Evolutionary conservation across 2,888 invertebrate species (phyloP), one percentile per base, ranked within the genome.

Genomic region (Lasioglossum vierecki): DNA sequence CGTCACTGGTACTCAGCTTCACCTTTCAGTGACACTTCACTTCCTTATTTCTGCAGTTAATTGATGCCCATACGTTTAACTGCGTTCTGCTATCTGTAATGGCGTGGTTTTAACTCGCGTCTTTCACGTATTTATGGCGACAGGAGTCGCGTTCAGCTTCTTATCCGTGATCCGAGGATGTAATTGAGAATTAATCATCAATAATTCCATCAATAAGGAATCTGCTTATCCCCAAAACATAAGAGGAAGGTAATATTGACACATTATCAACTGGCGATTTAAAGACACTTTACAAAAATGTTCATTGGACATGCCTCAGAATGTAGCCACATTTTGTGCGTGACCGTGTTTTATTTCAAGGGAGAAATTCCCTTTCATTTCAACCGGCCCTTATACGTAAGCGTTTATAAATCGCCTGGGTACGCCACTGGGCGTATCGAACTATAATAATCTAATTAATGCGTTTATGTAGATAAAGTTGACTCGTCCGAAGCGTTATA

Each of bases 401-500:
- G 11, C 3, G 11, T 11, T 44, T 2, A 11, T 13, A 13, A 13
- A 46, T 46, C 44, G 44, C 0, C 30, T 30, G 30, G 30, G 30
- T 30, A 30, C 30, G 30, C 30, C 30, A 30, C 30, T 30, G 30
- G 30, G 30, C 81, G 81, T 77, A 60, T 26, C 53, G 70, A 87
- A 88, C 82, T 86, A 83, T 87, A 82, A 88, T 92, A 92, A 91
- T 88, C 87, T 91, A 92, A 92, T 93, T 92, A 91, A 92, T 92
- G 90, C 84, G 83, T 87, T 87, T 91, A 92, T 93, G 92, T 91
- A 92, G 93, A 93, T 93, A 89, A 83, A 91, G 89, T 89, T 89
- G 87, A 92, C 88, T 91, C 88, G 88, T 89, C 82, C 79, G 84
- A 88, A 84, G 89, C 89, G 86, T 89, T 92, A 89, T 86, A 84